These are phyloP conservation scores for Cyclura pinguis DNA, from an alignment of 2,797 vertebrate genomes.

Conservation along the genomic window DNA sequence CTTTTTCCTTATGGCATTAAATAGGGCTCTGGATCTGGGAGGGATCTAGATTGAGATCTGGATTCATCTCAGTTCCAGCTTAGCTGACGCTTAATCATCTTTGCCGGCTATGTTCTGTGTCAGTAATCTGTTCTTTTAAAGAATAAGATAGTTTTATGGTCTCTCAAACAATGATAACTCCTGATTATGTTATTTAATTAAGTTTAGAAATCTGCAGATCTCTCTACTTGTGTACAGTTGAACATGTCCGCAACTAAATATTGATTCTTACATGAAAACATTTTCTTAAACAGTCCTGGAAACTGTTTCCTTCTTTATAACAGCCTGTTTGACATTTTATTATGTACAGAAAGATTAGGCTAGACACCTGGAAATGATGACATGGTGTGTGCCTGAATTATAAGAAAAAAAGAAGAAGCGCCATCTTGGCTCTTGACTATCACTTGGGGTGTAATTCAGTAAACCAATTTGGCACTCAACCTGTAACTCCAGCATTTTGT, in stretches of 20 bases:
- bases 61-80: too few relatives aligned
- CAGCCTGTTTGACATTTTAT: neutral
- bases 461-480: too few relatives aligned
- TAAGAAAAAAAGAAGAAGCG: too few relatives aligned
- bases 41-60: too few relatives aligned
- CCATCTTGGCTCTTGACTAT: too few relatives aligned
- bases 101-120: too few relatives aligned
- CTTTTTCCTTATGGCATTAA: neutral
- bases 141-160: neutral
- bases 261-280: neutral
- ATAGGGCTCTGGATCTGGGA: too few relatives aligned
- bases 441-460: too few relatives aligned
- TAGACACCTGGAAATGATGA: neutral
- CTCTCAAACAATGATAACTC: neutral
- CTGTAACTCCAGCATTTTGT: too few relatives aligned
- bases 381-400: neutral
- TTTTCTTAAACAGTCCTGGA: neutral
- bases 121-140: neutral
- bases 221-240: neutral
- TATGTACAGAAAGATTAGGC: neutral
- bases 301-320: neutral
- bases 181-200: neutral
- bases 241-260: neutral
- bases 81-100: too few relatives aligned
- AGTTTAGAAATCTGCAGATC: neutral